Conservation (phyloP, 2,888 invertebrate species). For the Leptinotarsa rubiginosa region DNA sequence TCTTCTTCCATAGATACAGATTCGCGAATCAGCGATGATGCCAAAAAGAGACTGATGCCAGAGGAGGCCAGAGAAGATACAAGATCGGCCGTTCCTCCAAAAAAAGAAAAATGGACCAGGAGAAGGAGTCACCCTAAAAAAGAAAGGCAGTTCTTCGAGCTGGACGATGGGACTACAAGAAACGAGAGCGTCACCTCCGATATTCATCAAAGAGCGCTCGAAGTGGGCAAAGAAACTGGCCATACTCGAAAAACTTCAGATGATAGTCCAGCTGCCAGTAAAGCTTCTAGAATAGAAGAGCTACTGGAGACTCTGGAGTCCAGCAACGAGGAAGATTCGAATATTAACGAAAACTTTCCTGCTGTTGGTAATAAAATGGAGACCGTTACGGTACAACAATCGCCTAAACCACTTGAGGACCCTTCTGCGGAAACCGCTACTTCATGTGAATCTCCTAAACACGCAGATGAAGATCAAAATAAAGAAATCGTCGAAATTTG, state of each 20-base stretch:
- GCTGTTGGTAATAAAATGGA: not conserved
- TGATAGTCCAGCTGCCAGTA: not conserved
- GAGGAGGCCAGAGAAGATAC: slow-evolving; percentile 7
- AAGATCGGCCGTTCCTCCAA: slow-evolving; percentile 38
- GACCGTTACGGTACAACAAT: not conserved
- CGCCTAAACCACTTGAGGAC: not conserved
- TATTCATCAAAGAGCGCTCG: not conserved
- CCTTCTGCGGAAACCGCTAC: not conserved
- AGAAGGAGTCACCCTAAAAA: slow-evolving; percentile 45
- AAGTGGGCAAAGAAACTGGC: not conserved
- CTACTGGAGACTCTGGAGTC: slow-evolving; percentile 14
- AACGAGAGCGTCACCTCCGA: not conserved
- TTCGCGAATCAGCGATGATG: not conserved
- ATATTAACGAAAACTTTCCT: not conserved
- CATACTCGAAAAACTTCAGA: not conserved
- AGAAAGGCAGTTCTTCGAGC: slow-evolving; percentile 26
- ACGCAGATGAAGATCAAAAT: slow-evolving; percentile 6
- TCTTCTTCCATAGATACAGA: not conserved
- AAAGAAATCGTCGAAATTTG: not conserved
- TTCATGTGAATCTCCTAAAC: not conserved
- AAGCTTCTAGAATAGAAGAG: slow-evolving; percentile 4
- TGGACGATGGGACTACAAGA: slow-evolving; percentile 4
- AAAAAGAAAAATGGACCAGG: slow-evolving; percentile 46
- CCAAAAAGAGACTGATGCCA: slow-evolving; percentile 18
- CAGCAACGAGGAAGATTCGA: slow-evolving; percentile 5